Conservation (phyloP, 2,888 invertebrate genomes). For the Leucophora obtusa region DNA sequence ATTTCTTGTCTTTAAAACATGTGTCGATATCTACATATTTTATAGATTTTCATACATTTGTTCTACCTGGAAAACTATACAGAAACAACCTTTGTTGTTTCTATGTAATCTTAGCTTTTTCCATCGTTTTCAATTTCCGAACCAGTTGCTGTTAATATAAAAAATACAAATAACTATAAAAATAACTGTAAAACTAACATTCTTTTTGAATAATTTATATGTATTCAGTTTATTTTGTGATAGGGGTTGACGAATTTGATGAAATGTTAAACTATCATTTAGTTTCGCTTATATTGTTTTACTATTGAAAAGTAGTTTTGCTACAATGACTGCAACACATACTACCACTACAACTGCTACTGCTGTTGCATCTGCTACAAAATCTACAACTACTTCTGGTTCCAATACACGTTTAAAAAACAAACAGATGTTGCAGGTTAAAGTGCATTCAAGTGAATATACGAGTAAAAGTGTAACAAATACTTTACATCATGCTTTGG, state of each 20-base stretch:
- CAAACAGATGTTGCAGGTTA: conserved; percentile 44
- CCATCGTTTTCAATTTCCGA: no score
- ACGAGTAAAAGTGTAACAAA: conserved; percentile 66
- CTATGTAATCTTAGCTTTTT: no score
- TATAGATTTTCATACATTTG: no score
- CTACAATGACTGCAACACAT: background rate
- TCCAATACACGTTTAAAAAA: conserved; percentile 20
- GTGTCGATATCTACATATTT: no score
- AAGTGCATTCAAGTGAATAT: conserved; percentile 65
- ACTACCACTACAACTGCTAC: background rate
- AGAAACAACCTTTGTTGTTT: no score
- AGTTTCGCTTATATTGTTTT: background rate
- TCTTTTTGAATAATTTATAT: no score
- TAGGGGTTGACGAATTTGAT: background rate
- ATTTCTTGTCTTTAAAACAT: no score
- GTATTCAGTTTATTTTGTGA: no score
- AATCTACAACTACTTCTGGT: conserved; percentile 7
- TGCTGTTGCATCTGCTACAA: background rate
- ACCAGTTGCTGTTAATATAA: no score
- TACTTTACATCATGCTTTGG: conserved; percentile 79
- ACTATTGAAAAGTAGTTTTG: background rate
- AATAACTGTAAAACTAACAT: no score
- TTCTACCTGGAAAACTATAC: no score
- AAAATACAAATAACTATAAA: no score
- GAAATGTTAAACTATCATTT: conserved; percentile 4